Base-by-base conservation (phyloP, 2,888 invertebrate species). In the Drosophila conformis region DNA sequence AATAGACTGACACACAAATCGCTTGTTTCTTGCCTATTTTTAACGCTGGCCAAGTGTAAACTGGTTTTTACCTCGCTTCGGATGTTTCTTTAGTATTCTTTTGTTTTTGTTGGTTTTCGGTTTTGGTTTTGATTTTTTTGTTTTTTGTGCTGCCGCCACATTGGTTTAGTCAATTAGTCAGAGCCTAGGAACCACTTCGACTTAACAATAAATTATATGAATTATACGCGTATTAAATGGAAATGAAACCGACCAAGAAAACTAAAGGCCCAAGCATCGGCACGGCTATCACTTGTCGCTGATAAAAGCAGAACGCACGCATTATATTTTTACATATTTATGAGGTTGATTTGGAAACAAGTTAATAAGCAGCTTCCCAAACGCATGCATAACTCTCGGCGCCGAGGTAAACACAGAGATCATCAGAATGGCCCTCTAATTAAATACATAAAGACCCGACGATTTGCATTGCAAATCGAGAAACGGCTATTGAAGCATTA, bases 1-100 rank as follows among this genome's bases (percentile, higher is more conserved):
- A 73, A 84, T 79, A 83, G 86, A 61, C 84, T 84, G 88, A 85
- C 88, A 90, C 89, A 85, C 90, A 85, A 90, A 85, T 86, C 74
- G 80, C 69, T 82, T 71, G 78, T 73, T 81, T 80, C 35, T 81
- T 78, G 71, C 59, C 80, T 69, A 68, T 76, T 75, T 62, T 42
- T 36, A 51, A 48, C 56, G 35, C 46, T 56, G 63, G 69, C 73
- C 88, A 82, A 53, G 68, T 74, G 90, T 74, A 88, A 90, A 84
- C 90, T 56, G 88, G 84, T 90, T 90, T 82, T 59, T 38, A 25
- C 21, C 18, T 21, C 13, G 36, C 64, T 38, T 56, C 33, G 49
- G 67, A 60, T 65, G 59, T 59, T 53, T 63, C 53, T 60, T 52
- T 29, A 38, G 54, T 46, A 36, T 78, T 78, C 61, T 71, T 62